Evolutionary conservation across 1,140 invertebrate genomes (phyloP).

Genomic region (Cydia amplana): DNA sequence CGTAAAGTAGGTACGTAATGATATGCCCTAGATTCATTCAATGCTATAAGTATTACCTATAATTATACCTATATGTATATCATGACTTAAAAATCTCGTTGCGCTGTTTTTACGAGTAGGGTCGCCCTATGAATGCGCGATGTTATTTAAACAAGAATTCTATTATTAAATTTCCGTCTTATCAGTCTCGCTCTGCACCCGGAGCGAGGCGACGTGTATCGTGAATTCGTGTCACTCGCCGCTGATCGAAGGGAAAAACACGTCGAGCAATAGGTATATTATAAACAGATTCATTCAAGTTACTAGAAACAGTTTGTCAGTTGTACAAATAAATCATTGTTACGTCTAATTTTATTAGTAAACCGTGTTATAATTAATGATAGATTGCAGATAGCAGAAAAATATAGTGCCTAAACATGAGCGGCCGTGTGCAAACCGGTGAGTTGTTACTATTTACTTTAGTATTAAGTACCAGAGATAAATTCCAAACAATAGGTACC

Average conservation of each 20-base stretch:
- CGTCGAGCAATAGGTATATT: background rate
- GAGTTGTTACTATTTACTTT: slow-evolving; percentile 34
- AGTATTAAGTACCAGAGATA: background rate
- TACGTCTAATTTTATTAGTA: background rate
- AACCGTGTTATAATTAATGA: background rate
- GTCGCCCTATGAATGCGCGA: background rate
- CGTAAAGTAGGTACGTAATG: too few species aligned
- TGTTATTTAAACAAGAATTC: background rate
- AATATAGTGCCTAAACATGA: slow-evolving; percentile 37
- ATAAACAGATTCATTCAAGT: too few species aligned
- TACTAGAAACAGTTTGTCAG: too few species aligned
- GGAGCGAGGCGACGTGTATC: background rate
- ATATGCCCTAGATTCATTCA: too few species aligned
- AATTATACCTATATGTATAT: background rate
- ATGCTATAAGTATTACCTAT: too few species aligned
- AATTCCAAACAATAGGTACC: background rate
- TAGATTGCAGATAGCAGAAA: background rate
- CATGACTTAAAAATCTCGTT: background rate
- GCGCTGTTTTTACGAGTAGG: background rate
- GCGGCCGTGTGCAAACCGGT: slow-evolving; percentile 55
- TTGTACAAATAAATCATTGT: too few species aligned
- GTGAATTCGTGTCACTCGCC: background rate
- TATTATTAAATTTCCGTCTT: background rate
- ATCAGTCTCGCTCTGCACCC: background rate
- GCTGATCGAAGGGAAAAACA: background rate